Evolutionary conservation across 2,888 invertebrate genomes (phyloP).

Genomic region (Coenonympha arcania): DNA sequence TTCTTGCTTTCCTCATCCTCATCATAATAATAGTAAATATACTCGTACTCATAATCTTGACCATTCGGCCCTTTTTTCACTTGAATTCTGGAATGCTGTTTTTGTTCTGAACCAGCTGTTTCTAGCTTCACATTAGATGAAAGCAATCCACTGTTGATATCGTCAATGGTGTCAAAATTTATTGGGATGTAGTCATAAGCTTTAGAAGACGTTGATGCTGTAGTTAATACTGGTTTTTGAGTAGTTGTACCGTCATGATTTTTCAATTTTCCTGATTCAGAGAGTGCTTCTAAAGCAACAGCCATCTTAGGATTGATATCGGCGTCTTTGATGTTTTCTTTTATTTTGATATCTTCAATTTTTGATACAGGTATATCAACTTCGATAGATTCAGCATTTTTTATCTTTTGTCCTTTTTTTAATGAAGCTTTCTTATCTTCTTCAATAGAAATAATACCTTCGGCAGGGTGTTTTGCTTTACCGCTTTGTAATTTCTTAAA

Average conservation of each 20-base stretch:
- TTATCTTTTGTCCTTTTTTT: slow-evolving; percentile 57
- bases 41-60: slow-evolving; percentile 93
- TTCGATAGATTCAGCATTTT: slow-evolving; percentile 60
- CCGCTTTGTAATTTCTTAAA: slow-evolving; percentile 53
- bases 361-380: slow-evolving; percentile 67
- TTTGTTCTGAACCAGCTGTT: slow-evolving; percentile 79
- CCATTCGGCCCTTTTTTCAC: slow-evolving; percentile 92
- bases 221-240: slow-evolving; percentile 73
- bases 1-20: slow-evolving; percentile 80
- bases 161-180: slow-evolving; percentile 68
- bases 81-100: slow-evolving; percentile 81
- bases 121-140: slow-evolving; percentile 73
- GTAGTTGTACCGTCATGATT: slow-evolving; percentile 64
- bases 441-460: slow-evolving; percentile 66
- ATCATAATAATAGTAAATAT: slow-evolving; percentile 92
- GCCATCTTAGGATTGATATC: slow-evolving; percentile 64
- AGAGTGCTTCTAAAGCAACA: slow-evolving; percentile 63
- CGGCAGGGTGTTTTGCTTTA: slow-evolving; percentile 54
- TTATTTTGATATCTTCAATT: slow-evolving; percentile 64
- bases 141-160: slow-evolving; percentile 63
- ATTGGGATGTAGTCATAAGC: slow-evolving; percentile 64
- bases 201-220: slow-evolving; percentile 59
- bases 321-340: slow-evolving; percentile 66
- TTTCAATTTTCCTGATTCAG: slow-evolving; percentile 64
- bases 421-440: slow-evolving; percentile 58